Evolutionary conservation across 2,113 vertebrate genomes (phyloP), one percentile per base, ranked within the genome.

Genomic region (Pelecanus crispus): DNA sequence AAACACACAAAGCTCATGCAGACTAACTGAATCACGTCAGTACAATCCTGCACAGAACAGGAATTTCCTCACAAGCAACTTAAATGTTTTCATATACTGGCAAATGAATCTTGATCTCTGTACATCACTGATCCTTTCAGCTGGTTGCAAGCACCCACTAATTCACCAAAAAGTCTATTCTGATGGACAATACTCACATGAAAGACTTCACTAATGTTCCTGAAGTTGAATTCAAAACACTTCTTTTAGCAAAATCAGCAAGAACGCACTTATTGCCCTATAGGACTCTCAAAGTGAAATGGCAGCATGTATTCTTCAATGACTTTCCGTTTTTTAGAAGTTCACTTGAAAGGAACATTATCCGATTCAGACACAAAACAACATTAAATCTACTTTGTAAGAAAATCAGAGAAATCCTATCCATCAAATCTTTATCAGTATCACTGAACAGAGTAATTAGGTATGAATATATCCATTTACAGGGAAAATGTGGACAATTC

Each of bases 311-410:
- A 83, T 74, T 82, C 73, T 90, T 91, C 73, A 91, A 80, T n/a
- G 32, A 86, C 42, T 75, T 85, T 14, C 16, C 12, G 53, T 68
- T 93, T 92, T 78, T 72, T 29, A 62, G 52, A 92, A 89, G 58
- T 56, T 93, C 40, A 84, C 92, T 89, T 95, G 40, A 93, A 92
- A 89, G 38, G 29, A 91, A 55, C 16, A 18, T 93, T 72, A 87
- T 68, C 70, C 34, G 81, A 86, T 63, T 92, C n/a, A 89, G 55
- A 86, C 25, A 81, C 56, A 82, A 91, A 75, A 25, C 3, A 10
- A 68, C 21, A 86, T 84, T 92, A 92, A 88, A 75, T 61, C 52
- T 71, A 68, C 36, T 71, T 56, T n/a, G 31, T 34, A 79, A 88
- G 20, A 58, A 34, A 91, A 49, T 49, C 31, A 77, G 49, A 86